These are phyloP conservation scores for Sphecodes monilicornis DNA, from an alignment of 2,888 invertebrate species.

Conservation along the genomic window DNA sequence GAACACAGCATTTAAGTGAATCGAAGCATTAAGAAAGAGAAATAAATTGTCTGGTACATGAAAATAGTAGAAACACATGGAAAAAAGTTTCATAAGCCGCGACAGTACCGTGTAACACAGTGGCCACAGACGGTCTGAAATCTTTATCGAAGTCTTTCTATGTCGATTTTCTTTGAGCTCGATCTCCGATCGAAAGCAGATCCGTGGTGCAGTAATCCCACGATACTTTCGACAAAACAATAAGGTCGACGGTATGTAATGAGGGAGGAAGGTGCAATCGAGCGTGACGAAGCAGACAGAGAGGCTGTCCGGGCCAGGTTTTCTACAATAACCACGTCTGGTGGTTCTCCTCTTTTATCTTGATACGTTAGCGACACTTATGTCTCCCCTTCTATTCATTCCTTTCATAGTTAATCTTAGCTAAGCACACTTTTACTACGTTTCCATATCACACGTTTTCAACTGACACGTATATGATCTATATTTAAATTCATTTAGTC, in stretches of 20 bases:
- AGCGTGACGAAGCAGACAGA: slow-evolving; percentile 71
- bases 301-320: slow-evolving; percentile 52
- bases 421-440: background rate
- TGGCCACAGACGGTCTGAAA: background rate
- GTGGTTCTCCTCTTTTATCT: slow-evolving; percentile 24
- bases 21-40: background rate
- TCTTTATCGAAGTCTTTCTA: background rate
- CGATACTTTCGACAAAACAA: slow-evolving; percentile 77
- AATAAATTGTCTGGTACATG: background rate
- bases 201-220: slow-evolving; percentile 33
- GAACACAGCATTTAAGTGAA: background rate
- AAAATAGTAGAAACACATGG: background rate
- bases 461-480: background rate
- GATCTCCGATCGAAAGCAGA: slow-evolving; percentile 49
- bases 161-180: slow-evolving; percentile 24
- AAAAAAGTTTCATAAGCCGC: background rate
- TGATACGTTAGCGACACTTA: slow-evolving; percentile 57
- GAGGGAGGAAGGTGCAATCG: slow-evolving; percentile 78
- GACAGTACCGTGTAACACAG: slow-evolving; percentile 40
- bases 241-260: slow-evolving; percentile 79
- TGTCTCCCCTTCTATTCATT: background rate
- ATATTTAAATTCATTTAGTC: background rate
- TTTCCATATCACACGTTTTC: background rate
- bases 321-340: slow-evolving; percentile 43
- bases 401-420: background rate